Evolutionary conservation across 2,797 vertebrate species (phyloP).

Genomic region (Percopsis omiscomaycus): DNA sequence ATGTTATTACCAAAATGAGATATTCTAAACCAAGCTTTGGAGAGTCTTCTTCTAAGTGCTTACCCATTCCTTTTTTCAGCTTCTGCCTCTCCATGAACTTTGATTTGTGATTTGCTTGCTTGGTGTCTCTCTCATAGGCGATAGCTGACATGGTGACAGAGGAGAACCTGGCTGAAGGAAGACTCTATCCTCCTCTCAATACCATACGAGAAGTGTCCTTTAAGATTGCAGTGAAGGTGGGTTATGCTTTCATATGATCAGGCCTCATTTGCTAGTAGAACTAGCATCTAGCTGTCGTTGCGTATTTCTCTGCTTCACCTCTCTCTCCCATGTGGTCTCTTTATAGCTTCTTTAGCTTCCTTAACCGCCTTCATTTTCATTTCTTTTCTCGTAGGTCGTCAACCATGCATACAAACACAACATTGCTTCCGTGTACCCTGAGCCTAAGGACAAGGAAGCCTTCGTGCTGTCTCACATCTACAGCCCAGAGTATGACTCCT

Average conservation of each 20-base stretch:
- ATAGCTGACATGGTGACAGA: constrained; percentile 92
- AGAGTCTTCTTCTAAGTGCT: too few relatives aligned
- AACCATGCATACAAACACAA: constrained; percentile 89
- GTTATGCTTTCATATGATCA: neutral
- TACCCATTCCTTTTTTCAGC: neutral
- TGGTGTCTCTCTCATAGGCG: constrained; percentile 71
- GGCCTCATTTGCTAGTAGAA: too few relatives aligned
- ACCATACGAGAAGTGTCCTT: constrained; percentile 94
- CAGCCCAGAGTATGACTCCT: constrained; percentile 92
- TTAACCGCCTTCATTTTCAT: neutral
- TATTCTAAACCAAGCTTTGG: too few relatives aligned
- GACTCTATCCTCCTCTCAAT: constrained; percentile 91
- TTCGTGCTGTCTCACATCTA: constrained; percentile 89
- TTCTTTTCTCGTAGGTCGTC: constrained; percentile 78
- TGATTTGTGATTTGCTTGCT: constrained; percentile 22
- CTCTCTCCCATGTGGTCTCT: neutral
- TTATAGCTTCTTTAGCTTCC: neutral
- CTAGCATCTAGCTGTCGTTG: too few relatives aligned
- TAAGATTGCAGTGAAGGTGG: constrained; percentile 93
- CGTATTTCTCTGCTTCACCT: neutral
- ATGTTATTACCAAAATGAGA: too few relatives aligned
- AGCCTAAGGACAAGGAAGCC: constrained; percentile 95
- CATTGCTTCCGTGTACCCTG: constrained; percentile 89
- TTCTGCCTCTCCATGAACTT: constrained; percentile 14
- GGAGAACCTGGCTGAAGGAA: constrained; percentile 89